A percentile compares a stretch with the other conserved stretches of the same genome.
These are phyloP conservation scores for Orientallactaga bullata DNA, from an alignment of 2,113 vertebrate species.

Conservation along the genomic window DNA sequence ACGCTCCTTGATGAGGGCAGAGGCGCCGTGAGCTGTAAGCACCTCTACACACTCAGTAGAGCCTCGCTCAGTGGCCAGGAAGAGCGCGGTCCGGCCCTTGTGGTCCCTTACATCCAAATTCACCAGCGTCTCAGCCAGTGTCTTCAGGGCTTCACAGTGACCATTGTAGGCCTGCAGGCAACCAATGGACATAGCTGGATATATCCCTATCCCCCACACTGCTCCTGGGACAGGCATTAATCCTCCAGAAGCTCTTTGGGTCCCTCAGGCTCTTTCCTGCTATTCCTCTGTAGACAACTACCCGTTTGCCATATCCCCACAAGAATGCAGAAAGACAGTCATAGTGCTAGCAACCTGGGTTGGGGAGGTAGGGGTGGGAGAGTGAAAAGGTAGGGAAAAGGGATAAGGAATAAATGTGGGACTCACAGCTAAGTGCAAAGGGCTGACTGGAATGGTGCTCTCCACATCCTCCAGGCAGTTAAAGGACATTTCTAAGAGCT, in stretches of 20 bases:
- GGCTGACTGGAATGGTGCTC: constrained; percentile 96
- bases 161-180: constrained; percentile 93
- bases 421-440: constrained; percentile 99
- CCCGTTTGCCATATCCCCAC: neutral
- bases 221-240: neutral
- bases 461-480: constrained; percentile 98
- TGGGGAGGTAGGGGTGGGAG: no score
- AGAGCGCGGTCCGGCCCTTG: constrained; percentile 93
- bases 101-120: constrained; percentile 95
- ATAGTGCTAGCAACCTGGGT: neutral
- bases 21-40: constrained; percentile 94
- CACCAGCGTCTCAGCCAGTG: constrained; percentile 96
- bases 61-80: constrained; percentile 94
- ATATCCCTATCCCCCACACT: neutral
- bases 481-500: constrained; percentile 99
- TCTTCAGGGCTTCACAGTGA: constrained; percentile 95
- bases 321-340: neutral
- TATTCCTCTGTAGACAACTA: neutral
- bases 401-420: neutral
- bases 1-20: constrained; percentile 92
- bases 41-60: constrained; percentile 94
- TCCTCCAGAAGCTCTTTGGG: neutral
- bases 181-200: neutral
- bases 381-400: neutral
- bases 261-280: neutral